Conservation (phyloP, 1,140 invertebrate species). For the Heliconius hermathena region DNA sequence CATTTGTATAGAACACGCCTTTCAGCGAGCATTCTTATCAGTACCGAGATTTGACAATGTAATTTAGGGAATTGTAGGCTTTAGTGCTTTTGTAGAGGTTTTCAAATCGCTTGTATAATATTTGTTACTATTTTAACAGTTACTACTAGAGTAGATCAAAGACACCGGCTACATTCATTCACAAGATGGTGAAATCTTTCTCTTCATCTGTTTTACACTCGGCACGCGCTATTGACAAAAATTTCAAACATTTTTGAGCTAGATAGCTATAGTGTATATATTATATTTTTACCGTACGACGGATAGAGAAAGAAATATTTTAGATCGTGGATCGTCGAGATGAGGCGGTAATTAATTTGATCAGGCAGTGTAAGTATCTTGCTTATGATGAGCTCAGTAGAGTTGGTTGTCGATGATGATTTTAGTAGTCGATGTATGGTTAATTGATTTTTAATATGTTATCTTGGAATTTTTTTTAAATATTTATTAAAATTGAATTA, state of each 20-base stretch:
- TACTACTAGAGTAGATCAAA: conserved; percentile 48
- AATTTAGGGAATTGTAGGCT: neutral
- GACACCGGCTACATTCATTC: conserved; percentile 59
- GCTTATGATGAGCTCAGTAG: conserved; percentile 54
- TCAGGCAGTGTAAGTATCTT: conserved; percentile 65
- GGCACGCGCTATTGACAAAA: conserved; percentile 67
- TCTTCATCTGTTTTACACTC: conserved; percentile 60
- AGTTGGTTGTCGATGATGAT: conserved; percentile 41
- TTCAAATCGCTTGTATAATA: neutral
- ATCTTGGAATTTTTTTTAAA: too few relatives aligned
- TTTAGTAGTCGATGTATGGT: conserved; percentile 21
- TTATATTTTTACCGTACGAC: conserved; percentile 41
- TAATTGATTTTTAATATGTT: neutral
- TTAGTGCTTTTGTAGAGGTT: neutral
- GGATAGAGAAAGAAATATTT: conserved; percentile 60
- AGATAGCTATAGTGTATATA: conserved; percentile 47
- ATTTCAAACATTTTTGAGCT: conserved; percentile 54
- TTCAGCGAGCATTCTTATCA: conserved; percentile 19
- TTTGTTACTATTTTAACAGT: conserved; percentile 21
- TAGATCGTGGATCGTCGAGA: conserved; percentile 65
- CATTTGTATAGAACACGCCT: conserved; percentile 6
- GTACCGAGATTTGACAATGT: neutral
- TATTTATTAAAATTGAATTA: too few relatives aligned
- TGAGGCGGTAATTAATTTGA: conserved; percentile 79
- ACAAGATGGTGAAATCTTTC: conserved; percentile 70